These are phyloP conservation scores for Tiphia femorata DNA, from an alignment of 2,888 invertebrate species.

Conservation along the genomic window DNA sequence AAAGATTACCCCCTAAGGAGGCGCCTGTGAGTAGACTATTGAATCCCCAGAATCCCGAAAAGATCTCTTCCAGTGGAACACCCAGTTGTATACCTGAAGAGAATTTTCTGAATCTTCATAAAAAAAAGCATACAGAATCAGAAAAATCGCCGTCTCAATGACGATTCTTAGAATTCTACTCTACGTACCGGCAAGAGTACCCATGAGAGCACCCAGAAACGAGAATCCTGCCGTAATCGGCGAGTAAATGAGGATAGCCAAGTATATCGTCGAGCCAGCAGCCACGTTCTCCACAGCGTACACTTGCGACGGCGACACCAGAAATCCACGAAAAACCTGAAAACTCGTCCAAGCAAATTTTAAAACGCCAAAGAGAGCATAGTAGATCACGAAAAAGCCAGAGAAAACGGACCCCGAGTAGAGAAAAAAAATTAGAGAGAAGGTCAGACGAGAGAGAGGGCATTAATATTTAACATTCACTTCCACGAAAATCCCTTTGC, in stretches of 20 bases:
- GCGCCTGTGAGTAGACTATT: constrained; percentile 67
- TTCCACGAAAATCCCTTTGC: too few species aligned
- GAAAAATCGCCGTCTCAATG: neutral
- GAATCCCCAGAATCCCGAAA: constrained; percentile 69
- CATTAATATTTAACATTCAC: too few species aligned
- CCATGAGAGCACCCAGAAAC: constrained; percentile 63
- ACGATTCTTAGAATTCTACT: neutral
- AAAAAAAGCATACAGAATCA: too few species aligned
- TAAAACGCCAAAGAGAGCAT: neutral
- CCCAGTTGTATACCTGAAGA: constrained; percentile 51
- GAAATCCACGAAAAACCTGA: constrained; percentile 65
- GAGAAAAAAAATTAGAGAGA: neutral
- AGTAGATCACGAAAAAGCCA: neutral
- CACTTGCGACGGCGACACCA: constrained; percentile 67
- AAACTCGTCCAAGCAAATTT: constrained; percentile 5
- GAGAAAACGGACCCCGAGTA: neutral
- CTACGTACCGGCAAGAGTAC: constrained; percentile 63
- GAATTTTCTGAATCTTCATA: neutral
- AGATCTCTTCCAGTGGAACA: constrained; percentile 53
- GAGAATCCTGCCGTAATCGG: constrained; percentile 65
- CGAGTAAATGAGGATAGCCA: constrained; percentile 67
- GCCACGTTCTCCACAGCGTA: constrained; percentile 63
- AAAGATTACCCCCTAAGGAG: constrained; percentile 65
- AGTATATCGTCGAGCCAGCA: constrained; percentile 62
- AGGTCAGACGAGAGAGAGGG: too few species aligned